Evolutionary conservation across 2,113 vertebrate genomes (phyloP).

Genomic region (Megaleporinus macrocephalus): DNA sequence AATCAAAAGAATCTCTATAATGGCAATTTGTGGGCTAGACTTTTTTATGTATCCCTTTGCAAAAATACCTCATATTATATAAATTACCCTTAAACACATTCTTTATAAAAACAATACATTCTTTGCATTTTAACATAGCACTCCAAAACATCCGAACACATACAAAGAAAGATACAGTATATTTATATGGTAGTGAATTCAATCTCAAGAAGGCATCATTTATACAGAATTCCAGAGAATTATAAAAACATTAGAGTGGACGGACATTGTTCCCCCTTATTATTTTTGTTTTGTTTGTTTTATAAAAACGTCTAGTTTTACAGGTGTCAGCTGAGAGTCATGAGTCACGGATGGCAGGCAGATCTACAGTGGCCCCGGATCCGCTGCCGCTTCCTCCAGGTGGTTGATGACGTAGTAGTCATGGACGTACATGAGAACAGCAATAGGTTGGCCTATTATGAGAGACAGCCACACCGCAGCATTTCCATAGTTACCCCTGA

Average conservation of each 20-base stretch:
- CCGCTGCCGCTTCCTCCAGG: slow-evolving; percentile 62
- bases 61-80: slow-evolving; percentile 27
- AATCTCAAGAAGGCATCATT: neutral
- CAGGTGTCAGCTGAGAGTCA: neutral
- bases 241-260: neutral
- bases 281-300: neutral
- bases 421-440: slow-evolving; percentile 93
- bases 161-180: neutral
- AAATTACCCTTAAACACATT: neutral
- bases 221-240: neutral
- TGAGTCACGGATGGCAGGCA: neutral
- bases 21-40: neutral
- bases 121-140: neutral
- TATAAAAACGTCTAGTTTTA: neutral
- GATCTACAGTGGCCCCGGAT: slow-evolving; percentile 24
- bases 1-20: neutral
- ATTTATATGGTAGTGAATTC: neutral
- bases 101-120: neutral
- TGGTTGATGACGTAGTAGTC: slow-evolving; percentile 90
- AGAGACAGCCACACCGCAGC: slow-evolving; percentile 90
- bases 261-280: neutral
- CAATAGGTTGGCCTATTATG: slow-evolving; percentile 91
- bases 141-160: neutral
- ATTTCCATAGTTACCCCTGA: slow-evolving; percentile 89
- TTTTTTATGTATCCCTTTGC: slow-evolving; percentile 2